Evolutionary conservation across 2,888 invertebrate species (phyloP), one percentile per base, ranked within the genome.

Genomic region (Hipparchia sbordonii): DNA sequence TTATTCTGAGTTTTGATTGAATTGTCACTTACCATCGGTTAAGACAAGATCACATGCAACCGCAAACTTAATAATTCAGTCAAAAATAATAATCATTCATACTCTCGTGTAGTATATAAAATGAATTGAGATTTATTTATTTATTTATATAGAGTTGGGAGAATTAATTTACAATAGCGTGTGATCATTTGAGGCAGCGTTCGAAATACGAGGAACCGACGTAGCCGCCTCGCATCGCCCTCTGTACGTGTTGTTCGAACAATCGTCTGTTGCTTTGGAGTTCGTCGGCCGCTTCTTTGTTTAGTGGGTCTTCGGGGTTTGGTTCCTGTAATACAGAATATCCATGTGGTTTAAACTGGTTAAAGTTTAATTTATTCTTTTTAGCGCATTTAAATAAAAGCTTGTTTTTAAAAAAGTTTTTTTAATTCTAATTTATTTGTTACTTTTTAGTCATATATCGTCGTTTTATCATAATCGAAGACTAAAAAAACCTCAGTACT

Each of bases 261-360:
- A 98, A 94, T 82, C 98, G 95, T 86, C 98, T 95, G 92, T 99
- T 99, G 88, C 96, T 98, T 87, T 98, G 98, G 78, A 99, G 95
- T 74, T 99, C 98, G 89, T 99, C 99, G 3, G 99, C 99, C 12
- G 99, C 99, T 92, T 99, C 99, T 93, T 99, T 99, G 91, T 99
- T 99, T 80, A 99, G 90, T 9, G 99, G 99, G 94, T 99, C 99
- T 92, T 99, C 99, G 2, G 99, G 98, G 93, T 99, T 99, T 66
- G 99, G 99, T 94, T 99, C 99, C 98, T 98, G 84, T 12, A 87
- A 77, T 71, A 48, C 7, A 1, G 7, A 48, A 6, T 48, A 48
- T 48, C 6, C 48, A 48, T 8, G 7, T 46, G 48, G 7, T 48
- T 48, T 48, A 48, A 6, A 48, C 7, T 48, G 48, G 48, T 6